phyloP scores from a whole-genome alignment of 2,797 vertebrate species.

The Hydrolagus colliei region DNA sequence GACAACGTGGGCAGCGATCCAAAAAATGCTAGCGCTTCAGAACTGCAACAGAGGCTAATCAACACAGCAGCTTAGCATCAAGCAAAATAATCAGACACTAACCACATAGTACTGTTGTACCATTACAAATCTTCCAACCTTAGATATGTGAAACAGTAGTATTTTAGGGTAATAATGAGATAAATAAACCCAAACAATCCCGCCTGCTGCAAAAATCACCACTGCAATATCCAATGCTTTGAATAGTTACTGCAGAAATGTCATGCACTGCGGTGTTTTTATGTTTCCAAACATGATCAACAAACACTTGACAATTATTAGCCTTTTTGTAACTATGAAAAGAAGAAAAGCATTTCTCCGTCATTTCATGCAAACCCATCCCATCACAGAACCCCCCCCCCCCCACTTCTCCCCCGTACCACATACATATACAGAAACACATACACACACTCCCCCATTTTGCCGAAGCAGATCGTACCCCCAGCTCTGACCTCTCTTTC shows the following conservation, averaged over 20 bases:
- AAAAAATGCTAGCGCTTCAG: constrained; percentile 57
- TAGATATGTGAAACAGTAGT: too few species aligned
- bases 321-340: too few species aligned
- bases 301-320: too few species aligned
- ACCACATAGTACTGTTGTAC: not conserved
- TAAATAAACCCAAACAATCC: too few species aligned
- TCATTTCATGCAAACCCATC: not conserved
- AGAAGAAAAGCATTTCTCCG: not conserved
- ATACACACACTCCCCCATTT: not conserved
- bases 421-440: too few species aligned
- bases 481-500: not conserved
- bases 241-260: not conserved
- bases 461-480: not conserved
- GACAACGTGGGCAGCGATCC: constrained; percentile 58
- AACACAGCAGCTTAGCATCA: not conserved
- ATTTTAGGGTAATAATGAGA: too few species aligned
- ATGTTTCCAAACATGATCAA: not conserved
- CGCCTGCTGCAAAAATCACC: not conserved
- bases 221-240: not conserved
- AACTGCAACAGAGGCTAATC: not conserved
- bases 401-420: not conserved
- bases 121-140: too few species aligned
- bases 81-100: not conserved
- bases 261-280: not conserved
- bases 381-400: not conserved